Evolutionary conservation across 2,888 invertebrate genomes (phyloP), one percentile per base, ranked within the genome.

Genomic region (Sminthurides aquaticus): DNA sequence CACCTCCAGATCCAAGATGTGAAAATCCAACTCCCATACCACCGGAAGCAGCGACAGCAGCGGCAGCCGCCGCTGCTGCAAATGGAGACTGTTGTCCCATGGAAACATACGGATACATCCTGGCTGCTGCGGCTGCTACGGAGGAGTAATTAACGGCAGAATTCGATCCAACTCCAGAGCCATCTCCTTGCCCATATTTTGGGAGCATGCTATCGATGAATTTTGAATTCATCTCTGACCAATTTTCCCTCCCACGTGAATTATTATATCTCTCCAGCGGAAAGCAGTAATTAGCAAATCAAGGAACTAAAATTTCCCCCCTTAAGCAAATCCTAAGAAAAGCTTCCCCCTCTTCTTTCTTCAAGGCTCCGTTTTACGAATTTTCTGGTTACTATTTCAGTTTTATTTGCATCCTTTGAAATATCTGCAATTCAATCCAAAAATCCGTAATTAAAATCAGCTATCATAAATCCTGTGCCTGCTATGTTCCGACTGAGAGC

Each of bases 191-290:
- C 84, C 85, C 90, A 84, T 93, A 93, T 86, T 93, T 93, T 78
- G 92, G 92, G 84, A 93, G 89, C 91, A 93, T 92, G 85, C 91
- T 91, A 90, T 93, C 92, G 84, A 93, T 90, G 86, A 92, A 93
- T 87, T 92, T 93, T 86, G 91, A 91, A 87, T 88, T 90, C 92
- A 93, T 93, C 87, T 88, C 56, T 57, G 20, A n/a, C 55, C 27
- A n/a, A 60, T 3, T 11, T 52, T 60, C 8, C 54, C 26, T 22
- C 25, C 24, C 15, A 55, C n/a, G 20, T 2, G 26, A n/a, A n/a
- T n/a, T n/a, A n/a, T n/a, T n/a, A n/a, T n/a, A n/a, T n/a, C n/a
- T n/a, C n/a, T n/a, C n/a, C n/a, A n/a, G n/a, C n/a, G n/a, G n/a
- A n/a, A n/a, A n/a, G n/a, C n/a, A n/a, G n/a, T n/a, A n/a, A n/a